phyloP scores from a whole-genome alignment of 2,797 vertebrate genomes.

The Psittacula derbiana region DNA sequence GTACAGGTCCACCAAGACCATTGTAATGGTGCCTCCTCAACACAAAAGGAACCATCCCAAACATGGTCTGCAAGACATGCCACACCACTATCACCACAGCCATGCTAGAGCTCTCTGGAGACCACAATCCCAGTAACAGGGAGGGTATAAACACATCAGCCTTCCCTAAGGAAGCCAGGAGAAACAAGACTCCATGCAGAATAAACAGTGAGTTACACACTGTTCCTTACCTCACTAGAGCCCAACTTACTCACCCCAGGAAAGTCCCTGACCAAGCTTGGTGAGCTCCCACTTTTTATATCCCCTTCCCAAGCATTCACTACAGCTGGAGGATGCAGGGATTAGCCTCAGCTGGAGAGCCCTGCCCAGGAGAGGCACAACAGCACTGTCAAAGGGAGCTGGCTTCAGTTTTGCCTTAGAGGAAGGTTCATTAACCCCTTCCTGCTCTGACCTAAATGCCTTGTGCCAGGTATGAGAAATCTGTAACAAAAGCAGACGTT shows the following conservation, averaged over 20 bases:
- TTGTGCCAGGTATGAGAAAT: background rate
- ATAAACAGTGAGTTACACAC: background rate
- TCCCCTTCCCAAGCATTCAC: background rate
- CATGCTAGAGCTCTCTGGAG: background rate
- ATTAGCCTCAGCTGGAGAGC: background rate
- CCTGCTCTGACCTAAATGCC: background rate
- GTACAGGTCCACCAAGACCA: background rate
- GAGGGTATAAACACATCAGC: background rate
- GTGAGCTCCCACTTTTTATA: background rate
- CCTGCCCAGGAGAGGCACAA: background rate
- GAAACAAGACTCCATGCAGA: background rate
- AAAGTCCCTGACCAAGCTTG: accelerated
- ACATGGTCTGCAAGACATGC: background rate
- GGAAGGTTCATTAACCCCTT: background rate
- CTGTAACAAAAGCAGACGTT: background rate
- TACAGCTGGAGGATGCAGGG: background rate
- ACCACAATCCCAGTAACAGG: background rate
- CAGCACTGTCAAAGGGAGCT: background rate
- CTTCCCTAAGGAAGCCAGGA: background rate
- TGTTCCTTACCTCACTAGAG: background rate
- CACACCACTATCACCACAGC: background rate
- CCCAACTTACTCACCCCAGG: accelerated
- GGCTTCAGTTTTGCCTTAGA: background rate
- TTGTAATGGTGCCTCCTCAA: background rate
- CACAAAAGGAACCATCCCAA: background rate